Base-by-base conservation (phyloP, 2,888 invertebrate genomes). In the Diogma glabrata region DNA sequence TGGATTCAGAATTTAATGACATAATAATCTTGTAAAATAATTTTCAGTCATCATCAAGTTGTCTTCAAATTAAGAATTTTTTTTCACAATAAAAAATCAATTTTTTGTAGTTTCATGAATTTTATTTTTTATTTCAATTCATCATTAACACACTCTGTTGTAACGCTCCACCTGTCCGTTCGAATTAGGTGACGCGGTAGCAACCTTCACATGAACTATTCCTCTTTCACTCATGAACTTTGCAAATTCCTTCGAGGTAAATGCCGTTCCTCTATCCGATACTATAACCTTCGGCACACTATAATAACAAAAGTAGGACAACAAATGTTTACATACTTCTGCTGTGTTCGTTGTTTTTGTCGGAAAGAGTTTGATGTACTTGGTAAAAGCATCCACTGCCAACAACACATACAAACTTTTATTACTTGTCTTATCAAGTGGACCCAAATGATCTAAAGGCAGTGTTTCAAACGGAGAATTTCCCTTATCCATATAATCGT, bases 121-220 rank as follows among this genome's bases (percentile, higher is more conserved):
- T n/a, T n/a, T n/a, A n/a, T n/a, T n/a, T n/a, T n/a, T n/a, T n/a
- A n/a, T n/a, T n/a, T n/a, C n/a, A n/a, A n/a, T n/a, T n/a, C n/a
- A n/a, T n/a, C n/a, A n/a, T n/a, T n/a, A n/a, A n/a, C n/a, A n/a
- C n/a, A 30, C 9, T 4, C 49, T 19, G 45, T 54, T 54, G 2
- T 47, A 16, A 8, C 52, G 20, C 47, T 52, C 54, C 12, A 54
- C 51, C 14, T 51, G 52, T 12, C 50, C 52, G 30, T 54, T 51
- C 12, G 52, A 30, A 12, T 52, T 51, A 12, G 51, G 52, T 12
- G 48, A 54, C 24, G 47, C 46, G 2, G 53, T 51, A 47, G 54
- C 52, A 12, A 53, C 26, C n/a, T n/a, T n/a, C n/a, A n/a, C n/a
- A 19, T 52, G 51, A 36, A 54, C 33, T 24, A 53, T 46, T 49